phyloP scores from a whole-genome alignment of 1,140 invertebrate species.

The Propsilocerus akamusi region DNA sequence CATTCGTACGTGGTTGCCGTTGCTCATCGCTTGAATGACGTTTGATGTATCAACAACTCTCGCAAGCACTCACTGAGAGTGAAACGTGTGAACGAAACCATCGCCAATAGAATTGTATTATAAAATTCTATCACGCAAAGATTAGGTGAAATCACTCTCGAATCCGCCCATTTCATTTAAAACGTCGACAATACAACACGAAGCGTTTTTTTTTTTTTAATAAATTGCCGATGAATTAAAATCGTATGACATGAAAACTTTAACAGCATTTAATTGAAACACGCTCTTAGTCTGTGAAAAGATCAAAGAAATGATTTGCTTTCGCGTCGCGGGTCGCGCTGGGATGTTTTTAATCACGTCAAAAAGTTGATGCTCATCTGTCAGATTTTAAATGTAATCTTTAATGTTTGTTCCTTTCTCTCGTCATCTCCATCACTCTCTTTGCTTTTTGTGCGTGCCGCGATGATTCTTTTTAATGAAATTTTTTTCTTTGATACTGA shows the following conservation, averaged over 20 bases:
- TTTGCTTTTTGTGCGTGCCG: neutral
- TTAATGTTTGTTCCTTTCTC: neutral
- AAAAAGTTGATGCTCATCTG: neutral
- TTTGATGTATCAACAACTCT: too few relatives aligned
- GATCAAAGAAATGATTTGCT: neutral
- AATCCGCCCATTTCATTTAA: neutral
- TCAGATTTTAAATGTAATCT: neutral
- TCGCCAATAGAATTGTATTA: too few relatives aligned
- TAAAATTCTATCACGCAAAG: constrained; percentile 2
- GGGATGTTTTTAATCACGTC: constrained; percentile 1
- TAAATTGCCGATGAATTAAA: too few relatives aligned
- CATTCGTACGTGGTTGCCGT: too few relatives aligned
- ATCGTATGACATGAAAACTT: too few relatives aligned
- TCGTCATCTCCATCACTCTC: neutral
- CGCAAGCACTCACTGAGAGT: too few relatives aligned
- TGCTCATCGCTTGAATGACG: too few relatives aligned
- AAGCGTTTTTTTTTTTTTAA: too few relatives aligned
- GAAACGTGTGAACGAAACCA: too few relatives aligned
- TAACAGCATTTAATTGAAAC: neutral
- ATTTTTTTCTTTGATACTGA: too few relatives aligned
- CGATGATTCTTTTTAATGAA: too few relatives aligned
- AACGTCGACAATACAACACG: too few relatives aligned
- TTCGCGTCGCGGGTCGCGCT: neutral
- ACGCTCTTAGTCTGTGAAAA: neutral
- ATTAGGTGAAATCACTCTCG: neutral